Base-by-base conservation (phyloP, 2,888 invertebrate genomes). In the Ephialtes manifestator region DNA sequence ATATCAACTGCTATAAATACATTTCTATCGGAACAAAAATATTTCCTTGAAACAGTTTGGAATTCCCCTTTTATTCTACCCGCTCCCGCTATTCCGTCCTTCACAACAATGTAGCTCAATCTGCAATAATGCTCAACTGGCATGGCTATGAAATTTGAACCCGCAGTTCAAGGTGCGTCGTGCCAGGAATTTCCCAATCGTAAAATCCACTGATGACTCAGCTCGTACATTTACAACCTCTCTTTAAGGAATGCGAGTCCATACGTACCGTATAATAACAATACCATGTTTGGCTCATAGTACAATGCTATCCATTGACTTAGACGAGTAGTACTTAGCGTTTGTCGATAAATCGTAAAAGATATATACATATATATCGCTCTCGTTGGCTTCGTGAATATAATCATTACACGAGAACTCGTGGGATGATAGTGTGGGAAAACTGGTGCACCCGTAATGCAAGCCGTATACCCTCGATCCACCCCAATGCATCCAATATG, bases 401-500 rank as follows among this genome's bases (percentile, higher is more conserved):
- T 31, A 35, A 63, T 63, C 60, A 35, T 35, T 63, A 28, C 11
- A 1, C 10, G 13, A 55, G 18, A 31, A 53, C 1, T 5, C 55
- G 55, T 39, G 48, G 70, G 51, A 55, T 3, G n/a, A 35, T 48
- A 60, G 63, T 63, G 63, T 71, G 60, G 63, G 28, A 31, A 58
- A 79, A 63, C 71, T 60, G 20, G 63, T 71, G 79, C 60, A 79
- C 31, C 63, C 63, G 68, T n/a, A 18, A 60, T 15, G 31, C n/a
- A 70, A 51, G 13, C 43, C 48, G 31, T 63, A 15, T 46, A 79
- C 63, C 43, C 63, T 63, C 63, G 63, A 75, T 75, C 39, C 76
- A 77, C 71, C 65, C 74, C 74, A 74, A 39, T 81, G 81, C 74
- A 58, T 46, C 68, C 74, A 81, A 81, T 55, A 81, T 81, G 81